Evolutionary conservation across 2,888 invertebrate species (phyloP).

Genomic region (Fragum whitleyi): DNA sequence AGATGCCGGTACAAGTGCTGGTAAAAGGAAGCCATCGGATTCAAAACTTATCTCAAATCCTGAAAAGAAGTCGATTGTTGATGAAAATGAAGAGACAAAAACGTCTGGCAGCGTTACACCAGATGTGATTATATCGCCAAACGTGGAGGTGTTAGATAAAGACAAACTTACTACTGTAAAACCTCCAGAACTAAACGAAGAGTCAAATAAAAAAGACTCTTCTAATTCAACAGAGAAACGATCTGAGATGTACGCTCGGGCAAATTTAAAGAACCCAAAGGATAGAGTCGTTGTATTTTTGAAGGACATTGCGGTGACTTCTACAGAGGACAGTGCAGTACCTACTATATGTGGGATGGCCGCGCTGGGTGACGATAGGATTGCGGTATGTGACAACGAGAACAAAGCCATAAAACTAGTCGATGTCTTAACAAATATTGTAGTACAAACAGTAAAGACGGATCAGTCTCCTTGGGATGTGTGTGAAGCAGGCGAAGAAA

Average conservation of each 20-base stretch:
- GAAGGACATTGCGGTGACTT: constrained; percentile 13
- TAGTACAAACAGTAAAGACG: constrained; percentile 9
- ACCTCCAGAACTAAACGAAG: background rate
- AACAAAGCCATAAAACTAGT: constrained; percentile 10
- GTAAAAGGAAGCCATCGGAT: no score
- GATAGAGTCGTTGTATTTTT: constrained; percentile 20
- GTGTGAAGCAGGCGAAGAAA: constrained; percentile 2
- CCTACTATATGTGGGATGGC: constrained; percentile 18
- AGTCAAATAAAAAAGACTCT: background rate
- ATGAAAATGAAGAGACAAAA: no score
- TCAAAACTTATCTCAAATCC: no score
- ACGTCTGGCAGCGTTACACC: no score
- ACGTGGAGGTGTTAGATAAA: no score
- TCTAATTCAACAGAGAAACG: background rate
- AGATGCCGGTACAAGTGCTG: no score
- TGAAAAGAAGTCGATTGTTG: no score
- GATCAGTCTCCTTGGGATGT: constrained; percentile 23
- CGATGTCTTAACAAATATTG: constrained; percentile 16
- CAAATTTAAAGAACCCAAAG: background rate
- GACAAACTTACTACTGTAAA: background rate
- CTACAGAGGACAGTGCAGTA: background rate
- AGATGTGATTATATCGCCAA: no score
- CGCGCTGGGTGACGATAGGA: constrained; percentile 1
- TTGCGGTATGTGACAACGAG: constrained; percentile 18
- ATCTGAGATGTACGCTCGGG: background rate